Evolutionary conservation across 2,888 invertebrate species (phyloP).

Genomic region (Actias luna): DNA sequence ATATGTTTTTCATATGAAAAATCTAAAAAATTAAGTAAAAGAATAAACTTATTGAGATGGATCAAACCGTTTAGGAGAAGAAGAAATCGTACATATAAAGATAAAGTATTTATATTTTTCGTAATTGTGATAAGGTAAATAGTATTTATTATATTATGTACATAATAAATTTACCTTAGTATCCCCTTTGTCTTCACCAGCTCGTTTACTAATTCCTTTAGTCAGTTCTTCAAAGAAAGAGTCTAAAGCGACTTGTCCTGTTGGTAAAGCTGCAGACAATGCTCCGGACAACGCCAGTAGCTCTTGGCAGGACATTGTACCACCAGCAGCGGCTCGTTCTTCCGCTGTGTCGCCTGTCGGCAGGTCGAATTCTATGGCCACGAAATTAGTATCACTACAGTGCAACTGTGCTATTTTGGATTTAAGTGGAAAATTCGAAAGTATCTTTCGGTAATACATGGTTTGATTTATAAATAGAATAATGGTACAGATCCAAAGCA

Average conservation of each 20-base stretch:
- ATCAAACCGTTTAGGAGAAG: no score
- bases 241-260: slow-evolving; percentile 91
- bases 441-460: neutral
- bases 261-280: slow-evolving; percentile 94
- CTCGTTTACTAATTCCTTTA: slow-evolving; percentile 84
- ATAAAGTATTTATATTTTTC: slow-evolving; percentile 13
- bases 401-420: slow-evolving; percentile 25
- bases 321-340: slow-evolving; percentile 73
- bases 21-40: no score
- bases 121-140: neutral
- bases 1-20: no score
- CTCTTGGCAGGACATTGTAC: slow-evolving; percentile 93
- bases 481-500: no score
- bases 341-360: slow-evolving; percentile 73
- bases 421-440: slow-evolving; percentile 17
- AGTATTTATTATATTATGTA: neutral
- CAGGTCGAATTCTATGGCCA: slow-evolving; percentile 76
- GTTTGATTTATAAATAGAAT: neutral
- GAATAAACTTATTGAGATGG: no score
- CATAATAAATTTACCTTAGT: slow-evolving; percentile 61
- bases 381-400: slow-evolving; percentile 50
- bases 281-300: slow-evolving; percentile 95
- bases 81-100: no score
- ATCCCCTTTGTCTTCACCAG: slow-evolving; percentile 70
- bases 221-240: slow-evolving; percentile 91